phyloP scores from a whole-genome alignment of 2,888 invertebrate species.

The Cancer borealis region DNA sequence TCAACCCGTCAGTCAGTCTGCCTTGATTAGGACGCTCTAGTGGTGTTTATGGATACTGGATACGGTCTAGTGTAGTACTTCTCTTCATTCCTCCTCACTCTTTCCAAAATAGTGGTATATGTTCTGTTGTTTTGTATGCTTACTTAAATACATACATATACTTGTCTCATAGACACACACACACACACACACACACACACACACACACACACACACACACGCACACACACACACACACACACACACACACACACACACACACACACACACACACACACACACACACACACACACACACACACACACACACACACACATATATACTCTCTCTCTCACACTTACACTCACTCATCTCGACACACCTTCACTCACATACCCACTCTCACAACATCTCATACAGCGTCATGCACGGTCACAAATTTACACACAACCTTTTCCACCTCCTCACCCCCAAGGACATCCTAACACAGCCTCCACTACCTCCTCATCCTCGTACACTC shows the following conservation, averaged over 20 bases:
- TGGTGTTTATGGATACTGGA: not conserved
- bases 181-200: conserved; percentile 3
- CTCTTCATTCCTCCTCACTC: not conserved
- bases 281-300: not conserved
- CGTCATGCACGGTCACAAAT: not conserved
- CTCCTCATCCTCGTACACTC: not conserved
- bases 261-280: conserved; percentile 10
- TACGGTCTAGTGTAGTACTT: not conserved
- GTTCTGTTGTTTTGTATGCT: too few relatives aligned
- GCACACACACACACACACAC: not conserved
- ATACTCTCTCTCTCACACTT: not conserved
- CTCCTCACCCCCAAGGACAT: not conserved
- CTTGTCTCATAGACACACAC: not conserved
- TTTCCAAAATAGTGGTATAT: too few relatives aligned
- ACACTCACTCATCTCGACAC: not conserved
- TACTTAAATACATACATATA: too few relatives aligned
- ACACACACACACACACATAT: not conserved
- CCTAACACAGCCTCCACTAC: not conserved
- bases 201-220: conserved; percentile 4
- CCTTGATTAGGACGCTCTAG: not conserved
- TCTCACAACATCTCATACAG: not conserved
- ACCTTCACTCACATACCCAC: not conserved
- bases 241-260: not conserved
- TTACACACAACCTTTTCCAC: not conserved
- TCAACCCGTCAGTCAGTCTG: not conserved